These are phyloP conservation scores for Scomberomorus guttatus DNA, from an alignment of 2,797 vertebrate genomes.

Conservation along the genomic window DNA sequence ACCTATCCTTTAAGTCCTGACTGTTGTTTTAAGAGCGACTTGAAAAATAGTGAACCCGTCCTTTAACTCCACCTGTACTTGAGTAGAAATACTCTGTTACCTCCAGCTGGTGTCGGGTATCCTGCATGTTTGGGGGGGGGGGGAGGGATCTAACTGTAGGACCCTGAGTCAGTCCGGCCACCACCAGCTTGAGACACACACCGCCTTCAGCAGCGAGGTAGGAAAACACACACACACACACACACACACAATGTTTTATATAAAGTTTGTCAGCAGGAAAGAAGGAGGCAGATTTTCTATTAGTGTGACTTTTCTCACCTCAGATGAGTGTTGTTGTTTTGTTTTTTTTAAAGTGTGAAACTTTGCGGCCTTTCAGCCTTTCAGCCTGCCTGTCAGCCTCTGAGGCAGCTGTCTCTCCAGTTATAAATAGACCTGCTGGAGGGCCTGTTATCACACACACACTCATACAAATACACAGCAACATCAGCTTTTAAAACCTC, in stretches of 20 bases:
- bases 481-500: background rate
- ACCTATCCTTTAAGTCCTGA: too few relatives aligned
- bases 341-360: background rate
- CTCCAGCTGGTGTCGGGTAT: slow-evolving; percentile 62
- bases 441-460: slow-evolving; percentile 30
- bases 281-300: background rate
- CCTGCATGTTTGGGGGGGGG: slow-evolving; percentile 26
- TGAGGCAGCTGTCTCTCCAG: slow-evolving; percentile 62
- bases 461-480: slow-evolving; percentile 18
- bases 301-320: slow-evolving; percentile 20
- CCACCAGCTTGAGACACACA: slow-evolving; percentile 16
- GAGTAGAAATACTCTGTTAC: slow-evolving; percentile 44
- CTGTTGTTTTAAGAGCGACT: too few relatives aligned
- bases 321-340: background rate
- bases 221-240: slow-evolving; percentile 11
- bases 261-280: background rate
- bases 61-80: background rate
- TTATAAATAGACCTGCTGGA: slow-evolving; percentile 64
- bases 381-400: slow-evolving; percentile 37
- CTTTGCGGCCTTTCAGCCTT: slow-evolving; percentile 11
- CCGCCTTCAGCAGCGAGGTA: background rate
- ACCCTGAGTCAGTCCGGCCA: slow-evolving; percentile 31
- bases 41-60: too few relatives aligned
- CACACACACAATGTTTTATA: slow-evolving; percentile 1
- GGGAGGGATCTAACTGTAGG: slow-evolving; percentile 71